These are phyloP conservation scores for Ciconia stormi DNA, from an alignment of 2,113 vertebrate genomes.

Conservation along the genomic window DNA sequence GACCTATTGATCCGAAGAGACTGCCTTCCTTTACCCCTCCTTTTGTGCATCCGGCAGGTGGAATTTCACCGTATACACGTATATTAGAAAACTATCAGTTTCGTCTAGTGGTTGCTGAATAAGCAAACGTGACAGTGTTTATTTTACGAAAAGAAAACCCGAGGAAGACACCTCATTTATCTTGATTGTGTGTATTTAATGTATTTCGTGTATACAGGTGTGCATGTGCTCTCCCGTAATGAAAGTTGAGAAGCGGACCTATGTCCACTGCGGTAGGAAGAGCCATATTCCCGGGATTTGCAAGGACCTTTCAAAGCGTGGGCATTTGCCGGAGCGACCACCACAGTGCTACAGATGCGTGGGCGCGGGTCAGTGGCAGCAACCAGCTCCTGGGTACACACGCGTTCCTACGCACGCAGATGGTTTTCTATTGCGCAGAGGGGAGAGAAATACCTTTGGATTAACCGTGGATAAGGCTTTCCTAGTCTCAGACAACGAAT, in stretches of 20 bases:
- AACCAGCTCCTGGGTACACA: not conserved
- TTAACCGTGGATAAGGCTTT: not conserved
- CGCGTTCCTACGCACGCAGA: accelerated
- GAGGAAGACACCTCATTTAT: conserved; percentile 27
- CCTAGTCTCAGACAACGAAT: not conserved
- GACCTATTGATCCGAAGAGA: not conserved
- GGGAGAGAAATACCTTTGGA: not conserved
- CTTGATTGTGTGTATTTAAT: not conserved
- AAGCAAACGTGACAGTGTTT: conserved; percentile 34
- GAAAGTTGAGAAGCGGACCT: not conserved
- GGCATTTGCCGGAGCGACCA: not conserved
- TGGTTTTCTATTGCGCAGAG: not conserved
- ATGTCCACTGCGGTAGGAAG: accelerated
- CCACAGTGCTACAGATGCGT: not conserved
- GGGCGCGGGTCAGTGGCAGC: not conserved
- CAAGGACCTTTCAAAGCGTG: not conserved
- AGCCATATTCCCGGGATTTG: not conserved
- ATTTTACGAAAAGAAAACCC: conserved; percentile 13
- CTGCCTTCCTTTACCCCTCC: not conserved
- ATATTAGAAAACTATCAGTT: conserved; percentile 19
- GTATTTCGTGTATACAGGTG: not conserved
- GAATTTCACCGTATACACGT: not conserved
- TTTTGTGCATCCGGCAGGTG: not conserved
- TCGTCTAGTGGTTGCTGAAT: not conserved
- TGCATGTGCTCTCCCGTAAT: not conserved